Evolutionary conservation across 2,113 vertebrate genomes (phyloP).

Genomic region (Ceuthmochares aereus): DNA sequence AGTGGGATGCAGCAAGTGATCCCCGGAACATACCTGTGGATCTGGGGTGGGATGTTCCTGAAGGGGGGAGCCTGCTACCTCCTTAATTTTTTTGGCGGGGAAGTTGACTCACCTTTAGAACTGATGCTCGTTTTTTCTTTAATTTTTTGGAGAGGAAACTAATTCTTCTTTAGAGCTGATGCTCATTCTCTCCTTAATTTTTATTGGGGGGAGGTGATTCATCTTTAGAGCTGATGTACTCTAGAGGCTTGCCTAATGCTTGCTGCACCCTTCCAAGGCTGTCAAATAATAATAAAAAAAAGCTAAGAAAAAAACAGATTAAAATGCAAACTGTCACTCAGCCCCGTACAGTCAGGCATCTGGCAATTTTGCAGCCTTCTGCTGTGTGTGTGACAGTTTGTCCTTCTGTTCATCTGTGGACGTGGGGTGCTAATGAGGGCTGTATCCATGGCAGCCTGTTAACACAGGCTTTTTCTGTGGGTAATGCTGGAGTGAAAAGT

Average conservation of each 20-base stretch:
- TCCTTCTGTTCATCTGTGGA: neutral
- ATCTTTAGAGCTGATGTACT: neutral
- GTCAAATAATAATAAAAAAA: too few species aligned
- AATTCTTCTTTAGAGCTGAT: too few species aligned
- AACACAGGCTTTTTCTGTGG: neutral
- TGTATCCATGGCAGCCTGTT: neutral
- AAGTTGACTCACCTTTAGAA: too few species aligned
- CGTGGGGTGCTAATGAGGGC: accelerated
- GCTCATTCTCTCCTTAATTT: neutral
- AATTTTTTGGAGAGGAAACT: too few species aligned
- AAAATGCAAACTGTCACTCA: accelerated
- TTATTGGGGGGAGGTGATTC: too few species aligned
- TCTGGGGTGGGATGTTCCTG: neutral
- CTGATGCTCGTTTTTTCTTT: too few species aligned
- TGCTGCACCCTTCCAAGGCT: accelerated
- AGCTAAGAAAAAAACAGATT: too few species aligned
- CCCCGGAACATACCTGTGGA: accelerated
- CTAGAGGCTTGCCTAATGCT: accelerated
- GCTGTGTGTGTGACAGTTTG: accelerated
- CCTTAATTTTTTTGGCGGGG: neutral
- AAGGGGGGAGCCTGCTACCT: too few species aligned
- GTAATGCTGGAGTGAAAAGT: neutral
- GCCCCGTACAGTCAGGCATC: accelerated
- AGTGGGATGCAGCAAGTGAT: accelerated
- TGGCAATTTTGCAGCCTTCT: neutral